Conservation (phyloP, 2,888 invertebrate species). For the Drosophila pseudotakahashii region DNA sequence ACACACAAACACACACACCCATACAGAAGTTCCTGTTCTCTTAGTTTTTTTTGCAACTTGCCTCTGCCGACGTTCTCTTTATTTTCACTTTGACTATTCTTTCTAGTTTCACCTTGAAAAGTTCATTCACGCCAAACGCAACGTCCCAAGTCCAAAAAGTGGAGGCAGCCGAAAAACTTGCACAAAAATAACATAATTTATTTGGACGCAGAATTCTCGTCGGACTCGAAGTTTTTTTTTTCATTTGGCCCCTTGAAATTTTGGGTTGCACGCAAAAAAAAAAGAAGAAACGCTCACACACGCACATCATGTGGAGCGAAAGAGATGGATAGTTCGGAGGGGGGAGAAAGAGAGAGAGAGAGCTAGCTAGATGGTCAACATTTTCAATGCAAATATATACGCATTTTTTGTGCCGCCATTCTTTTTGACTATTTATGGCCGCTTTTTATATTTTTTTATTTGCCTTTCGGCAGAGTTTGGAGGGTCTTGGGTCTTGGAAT, state of each 20-base stretch:
- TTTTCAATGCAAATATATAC: slow-evolving; percentile 77
- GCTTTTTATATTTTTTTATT: slow-evolving; percentile 43
- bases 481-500: not conserved
- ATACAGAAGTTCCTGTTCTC: slow-evolving; percentile 67
- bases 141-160: slow-evolving; percentile 59
- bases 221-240: slow-evolving; percentile 1
- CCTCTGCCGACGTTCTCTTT: slow-evolving; percentile 36
- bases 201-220: slow-evolving; percentile 55
- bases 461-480: slow-evolving; percentile 5
- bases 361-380: slow-evolving; percentile 47
- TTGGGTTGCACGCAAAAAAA: slow-evolving; percentile 62
- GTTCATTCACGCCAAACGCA: slow-evolving; percentile 83
- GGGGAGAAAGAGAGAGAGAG: not conserved
- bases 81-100: slow-evolving; percentile 70
- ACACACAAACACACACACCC: slow-evolving; percentile 40
- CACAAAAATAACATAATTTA: slow-evolving; percentile 80
- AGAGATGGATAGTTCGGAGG: slow-evolving; percentile 5
- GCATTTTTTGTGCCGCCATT: slow-evolving; percentile 42
- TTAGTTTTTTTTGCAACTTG: slow-evolving; percentile 58
- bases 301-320: slow-evolving; percentile 8
- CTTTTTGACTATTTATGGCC: slow-evolving; percentile 57
- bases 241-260: not conserved
- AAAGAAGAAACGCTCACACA: slow-evolving; percentile 30
- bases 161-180: slow-evolving; percentile 64
- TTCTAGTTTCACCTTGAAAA: slow-evolving; percentile 82